phyloP scores from a whole-genome alignment of 1,140 invertebrate species.

The Caenorhabditis tropicalis region DNA sequence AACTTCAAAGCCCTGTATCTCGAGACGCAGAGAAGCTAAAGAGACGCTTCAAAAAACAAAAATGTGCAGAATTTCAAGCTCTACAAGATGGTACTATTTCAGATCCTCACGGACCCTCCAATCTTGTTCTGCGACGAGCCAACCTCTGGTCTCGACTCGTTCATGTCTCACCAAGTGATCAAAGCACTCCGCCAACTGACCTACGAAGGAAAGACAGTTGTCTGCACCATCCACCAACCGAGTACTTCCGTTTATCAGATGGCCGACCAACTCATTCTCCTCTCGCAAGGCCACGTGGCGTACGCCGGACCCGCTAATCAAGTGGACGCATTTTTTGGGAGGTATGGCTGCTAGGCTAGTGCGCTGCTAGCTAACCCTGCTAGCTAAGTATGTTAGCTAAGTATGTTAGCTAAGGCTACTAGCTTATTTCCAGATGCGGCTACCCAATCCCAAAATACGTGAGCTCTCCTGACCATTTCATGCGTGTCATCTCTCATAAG shows the following conservation, averaged over 20 bases:
- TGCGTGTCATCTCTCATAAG: conserved; percentile 7
- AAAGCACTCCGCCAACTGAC: conserved; percentile 78
- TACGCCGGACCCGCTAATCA: conserved; percentile 81
- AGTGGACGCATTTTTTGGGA: conserved; percentile 2
- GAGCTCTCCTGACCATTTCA: conserved; percentile 1
- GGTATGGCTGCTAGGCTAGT: no score
- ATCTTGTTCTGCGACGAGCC: conserved; percentile 83
- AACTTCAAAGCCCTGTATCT: no score
- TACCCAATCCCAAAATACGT: conserved; percentile 22
- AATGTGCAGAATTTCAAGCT: no score
- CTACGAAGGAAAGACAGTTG: conserved; percentile 79
- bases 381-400: no score
- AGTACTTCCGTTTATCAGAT: conserved; percentile 83
- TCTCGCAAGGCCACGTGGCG: conserved; percentile 88
- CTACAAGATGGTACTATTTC: no score
- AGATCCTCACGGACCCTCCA: conserved; percentile 79
- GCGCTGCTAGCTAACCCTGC: no score
- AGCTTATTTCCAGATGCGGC: conserved; percentile 4
- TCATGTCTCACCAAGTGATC: conserved; percentile 79
- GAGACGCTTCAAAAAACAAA: no score
- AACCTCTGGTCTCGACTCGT: conserved; percentile 83
- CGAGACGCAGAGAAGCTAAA: no score
- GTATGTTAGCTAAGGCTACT: no score
- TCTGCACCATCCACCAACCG: conserved; percentile 85
- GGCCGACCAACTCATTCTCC: conserved; percentile 75